Conservation (phyloP, 2,888 invertebrate genomes). For the Drosophila kambysellisi region DNA sequence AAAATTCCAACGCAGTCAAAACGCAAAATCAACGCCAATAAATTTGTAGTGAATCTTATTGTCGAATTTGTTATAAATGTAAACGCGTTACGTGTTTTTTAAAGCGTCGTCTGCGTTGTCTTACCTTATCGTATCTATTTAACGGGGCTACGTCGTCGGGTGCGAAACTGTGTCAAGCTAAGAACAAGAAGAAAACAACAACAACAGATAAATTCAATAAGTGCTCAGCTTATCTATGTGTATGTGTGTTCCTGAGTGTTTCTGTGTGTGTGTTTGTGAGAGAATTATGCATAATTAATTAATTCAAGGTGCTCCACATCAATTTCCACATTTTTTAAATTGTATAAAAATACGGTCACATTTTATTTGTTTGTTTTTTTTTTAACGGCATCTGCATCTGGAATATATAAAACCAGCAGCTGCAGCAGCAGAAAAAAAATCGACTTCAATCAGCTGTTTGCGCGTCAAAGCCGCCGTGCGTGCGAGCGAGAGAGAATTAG, state of each 20-base stretch:
- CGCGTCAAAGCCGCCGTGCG: constrained; percentile 30
- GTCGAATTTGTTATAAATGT: constrained; percentile 13
- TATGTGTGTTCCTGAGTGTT: constrained; percentile 11
- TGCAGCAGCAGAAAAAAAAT: constrained; percentile 35
- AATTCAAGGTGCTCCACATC: constrained; percentile 47
- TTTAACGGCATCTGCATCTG: constrained; percentile 14
- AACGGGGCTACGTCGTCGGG: constrained; percentile 20
- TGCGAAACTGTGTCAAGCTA: constrained; percentile 60
- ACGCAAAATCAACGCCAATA: constrained; percentile 35
- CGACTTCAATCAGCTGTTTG: constrained; percentile 65
- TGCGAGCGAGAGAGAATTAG: constrained; percentile 46
- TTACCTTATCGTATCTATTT: constrained; percentile 22
- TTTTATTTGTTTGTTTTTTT: constrained; percentile 17
- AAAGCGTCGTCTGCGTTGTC: constrained; percentile 17
- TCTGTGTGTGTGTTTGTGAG: constrained; percentile 15
- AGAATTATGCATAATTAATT: constrained; percentile 58
- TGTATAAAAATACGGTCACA: constrained; percentile 39
- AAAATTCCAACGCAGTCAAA: constrained; percentile 59
- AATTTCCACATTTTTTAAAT: constrained; percentile 61
- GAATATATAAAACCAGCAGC: constrained; percentile 22
- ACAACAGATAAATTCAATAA: constrained; percentile 36
- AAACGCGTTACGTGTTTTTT: constrained; percentile 29
- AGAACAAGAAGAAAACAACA: constrained; percentile 43
- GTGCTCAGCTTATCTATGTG: constrained; percentile 20
- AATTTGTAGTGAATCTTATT: constrained; percentile 9